Evolutionary conservation across 2,113 vertebrate genomes (phyloP).

Genomic region (Charina bottae): DNA sequence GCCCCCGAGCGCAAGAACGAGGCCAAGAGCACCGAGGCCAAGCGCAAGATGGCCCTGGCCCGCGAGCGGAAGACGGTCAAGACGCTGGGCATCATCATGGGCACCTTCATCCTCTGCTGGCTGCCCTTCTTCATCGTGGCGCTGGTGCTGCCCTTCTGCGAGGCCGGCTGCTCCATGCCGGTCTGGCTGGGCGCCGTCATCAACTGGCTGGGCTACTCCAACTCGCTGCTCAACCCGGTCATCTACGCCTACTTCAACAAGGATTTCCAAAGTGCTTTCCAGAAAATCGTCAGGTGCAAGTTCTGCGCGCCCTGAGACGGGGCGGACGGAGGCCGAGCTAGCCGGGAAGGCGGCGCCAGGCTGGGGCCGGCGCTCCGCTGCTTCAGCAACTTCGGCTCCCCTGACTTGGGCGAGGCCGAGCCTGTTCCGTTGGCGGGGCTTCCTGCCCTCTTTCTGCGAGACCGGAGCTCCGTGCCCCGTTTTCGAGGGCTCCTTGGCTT

Average conservation of each 20-base stretch:
- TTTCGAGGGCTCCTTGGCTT: not conserved
- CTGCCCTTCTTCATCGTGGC: constrained; percentile 97
- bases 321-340: not conserved
- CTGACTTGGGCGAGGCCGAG: not conserved
- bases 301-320: constrained; percentile 82
- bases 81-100: constrained; percentile 97
- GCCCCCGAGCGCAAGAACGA: constrained; percentile 82
- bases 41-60: constrained; percentile 89
- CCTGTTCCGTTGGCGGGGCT: not conserved
- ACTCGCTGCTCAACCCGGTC: constrained; percentile 95
- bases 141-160: constrained; percentile 92
- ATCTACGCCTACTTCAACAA: constrained; percentile 99
- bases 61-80: constrained; percentile 97
- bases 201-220: constrained; percentile 98
- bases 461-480: not conserved
- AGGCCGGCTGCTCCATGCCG: constrained; percentile 90
- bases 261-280: constrained; percentile 98
- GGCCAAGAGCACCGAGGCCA: constrained; percentile 80
- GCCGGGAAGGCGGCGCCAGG: not conserved
- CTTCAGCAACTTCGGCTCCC: not conserved
- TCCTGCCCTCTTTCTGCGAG: not conserved
- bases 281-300: constrained; percentile 96
- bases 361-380: not conserved
- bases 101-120: constrained; percentile 98
- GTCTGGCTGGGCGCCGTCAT: constrained; percentile 87